Evolutionary conservation across 2,888 invertebrate genomes (phyloP), one percentile per base, ranked within the genome.

Genomic region (Trichopoda pennipes): DNA sequence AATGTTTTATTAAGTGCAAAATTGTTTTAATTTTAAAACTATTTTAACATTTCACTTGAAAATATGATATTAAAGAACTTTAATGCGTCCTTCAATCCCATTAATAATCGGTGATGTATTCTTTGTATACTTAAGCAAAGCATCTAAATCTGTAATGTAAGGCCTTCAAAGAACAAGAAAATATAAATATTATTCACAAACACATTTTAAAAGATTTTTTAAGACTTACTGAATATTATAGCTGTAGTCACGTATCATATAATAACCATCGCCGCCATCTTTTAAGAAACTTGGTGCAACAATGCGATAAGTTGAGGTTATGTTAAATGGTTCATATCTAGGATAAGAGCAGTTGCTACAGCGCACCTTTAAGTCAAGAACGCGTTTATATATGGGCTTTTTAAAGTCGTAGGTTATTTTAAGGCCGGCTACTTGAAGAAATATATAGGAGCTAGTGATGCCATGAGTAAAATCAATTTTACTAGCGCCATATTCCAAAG

Each of bases 191-290:
- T n/a, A 19, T 75, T 38, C 42, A 55, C 32, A 74, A 17, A 44
- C 42, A 44, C n/a, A n/a, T 14, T n/a, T 44, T 44, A 1, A 44
- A 38, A 12, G 38, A 38, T 10, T 38, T 6, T 7, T 7, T 7
- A 28, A 1, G 28, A 87, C 88, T 86, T 84, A 91, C 85, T 87
- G 86, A 9, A 85, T 23, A 83, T 92, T 90, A 1, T 89, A 88
- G 61, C 87, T 87, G 35, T 89, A 85, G 0, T 90, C 85, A 17
- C 85, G 85, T 86, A 92, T 88, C 85, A 93, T 93, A 77, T 91
- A 86, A 87, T 93, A 95, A 0, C 94, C 95, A 87, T 95, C 95
- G 58, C 96, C 96, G 14, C 96, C 96, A 47, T 91, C 92, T 1
- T 92, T 92, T 72, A 95, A 89, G 87, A 94, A 96, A 85, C 92